phyloP scores from a whole-genome alignment of 2,888 invertebrate species.

The Furcula furcula region DNA sequence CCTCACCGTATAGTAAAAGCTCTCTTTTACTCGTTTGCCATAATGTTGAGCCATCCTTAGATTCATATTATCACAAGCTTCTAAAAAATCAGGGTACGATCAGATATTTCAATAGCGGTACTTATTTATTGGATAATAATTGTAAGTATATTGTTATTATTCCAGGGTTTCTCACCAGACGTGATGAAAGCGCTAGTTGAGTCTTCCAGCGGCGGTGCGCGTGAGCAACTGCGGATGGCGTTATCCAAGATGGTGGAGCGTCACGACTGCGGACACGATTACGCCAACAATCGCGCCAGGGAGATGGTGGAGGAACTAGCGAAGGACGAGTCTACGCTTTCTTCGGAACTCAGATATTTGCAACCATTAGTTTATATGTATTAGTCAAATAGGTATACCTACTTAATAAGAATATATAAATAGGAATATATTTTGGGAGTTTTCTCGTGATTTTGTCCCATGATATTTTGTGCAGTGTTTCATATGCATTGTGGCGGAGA shows the following conservation, averaged over 20 bases:
- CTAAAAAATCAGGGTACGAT: no score
- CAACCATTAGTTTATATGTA: slow-evolving; percentile 76
- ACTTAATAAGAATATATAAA: no score
- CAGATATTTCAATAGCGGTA: no score
- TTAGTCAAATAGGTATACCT: slow-evolving; percentile 32
- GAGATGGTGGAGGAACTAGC: slow-evolving; percentile 80
- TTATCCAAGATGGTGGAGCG: slow-evolving; percentile 81
- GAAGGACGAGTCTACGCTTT: slow-evolving; percentile 79
- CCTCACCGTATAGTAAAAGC: no score
- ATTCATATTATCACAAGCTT: no score
- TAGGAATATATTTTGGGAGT: no score
- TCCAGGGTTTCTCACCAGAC: slow-evolving; percentile 83
- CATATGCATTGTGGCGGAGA: no score
- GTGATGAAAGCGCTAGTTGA: slow-evolving; percentile 79
- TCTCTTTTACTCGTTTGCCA: no score
- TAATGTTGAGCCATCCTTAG: no score
- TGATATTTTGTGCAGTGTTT: no score
- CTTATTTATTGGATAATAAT: no score
- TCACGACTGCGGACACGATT: slow-evolving; percentile 81
- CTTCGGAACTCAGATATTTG: slow-evolving; percentile 80
- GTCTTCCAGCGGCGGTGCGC: slow-evolving; percentile 80
- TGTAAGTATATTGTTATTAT: neutral
- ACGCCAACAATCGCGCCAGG: slow-evolving; percentile 79
- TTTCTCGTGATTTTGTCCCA: no score
- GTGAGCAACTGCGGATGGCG: slow-evolving; percentile 80